Conservation (phyloP, 2,113 vertebrate species). For the Thryonomys swinderianus region DNA sequence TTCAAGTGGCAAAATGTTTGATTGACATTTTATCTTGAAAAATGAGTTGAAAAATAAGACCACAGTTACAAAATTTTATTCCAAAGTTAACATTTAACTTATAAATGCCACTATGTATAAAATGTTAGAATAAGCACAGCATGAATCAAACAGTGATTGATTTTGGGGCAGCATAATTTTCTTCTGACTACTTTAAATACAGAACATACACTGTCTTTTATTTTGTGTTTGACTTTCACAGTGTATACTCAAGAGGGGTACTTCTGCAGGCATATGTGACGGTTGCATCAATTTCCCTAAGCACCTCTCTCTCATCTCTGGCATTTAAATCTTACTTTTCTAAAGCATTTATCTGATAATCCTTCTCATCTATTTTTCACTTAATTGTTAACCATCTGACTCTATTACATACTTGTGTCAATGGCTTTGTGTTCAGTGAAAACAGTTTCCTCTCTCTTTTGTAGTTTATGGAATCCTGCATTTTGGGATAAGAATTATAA, state of each 20-base stretch:
- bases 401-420: not conserved
- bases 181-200: not conserved
- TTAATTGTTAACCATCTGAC: not conserved
- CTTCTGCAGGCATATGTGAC: not conserved
- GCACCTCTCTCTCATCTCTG: slow-evolving; percentile 20
- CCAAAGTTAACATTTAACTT: slow-evolving; percentile 4
- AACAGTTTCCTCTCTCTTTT: not conserved
- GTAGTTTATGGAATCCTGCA: not conserved
- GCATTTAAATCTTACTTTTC: slow-evolving; percentile 31
- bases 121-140: not conserved
- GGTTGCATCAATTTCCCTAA: not conserved
- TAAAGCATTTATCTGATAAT: slow-evolving; percentile 34
- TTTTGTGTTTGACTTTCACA: slow-evolving; percentile 34
- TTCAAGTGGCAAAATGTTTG: not conserved
- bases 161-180: not conserved
- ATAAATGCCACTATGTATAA: not conserved
- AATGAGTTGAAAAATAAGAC: not conserved
- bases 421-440: not conserved
- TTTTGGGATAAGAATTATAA: not conserved
- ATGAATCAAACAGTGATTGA: slow-evolving; percentile 24
- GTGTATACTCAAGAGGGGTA: not conserved
- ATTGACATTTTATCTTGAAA: not conserved
- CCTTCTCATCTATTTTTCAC: not conserved
- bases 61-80: not conserved
- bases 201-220: not conserved